phyloP scores from a whole-genome alignment of 2,113 vertebrate genomes.

The Symphodus melops region DNA sequence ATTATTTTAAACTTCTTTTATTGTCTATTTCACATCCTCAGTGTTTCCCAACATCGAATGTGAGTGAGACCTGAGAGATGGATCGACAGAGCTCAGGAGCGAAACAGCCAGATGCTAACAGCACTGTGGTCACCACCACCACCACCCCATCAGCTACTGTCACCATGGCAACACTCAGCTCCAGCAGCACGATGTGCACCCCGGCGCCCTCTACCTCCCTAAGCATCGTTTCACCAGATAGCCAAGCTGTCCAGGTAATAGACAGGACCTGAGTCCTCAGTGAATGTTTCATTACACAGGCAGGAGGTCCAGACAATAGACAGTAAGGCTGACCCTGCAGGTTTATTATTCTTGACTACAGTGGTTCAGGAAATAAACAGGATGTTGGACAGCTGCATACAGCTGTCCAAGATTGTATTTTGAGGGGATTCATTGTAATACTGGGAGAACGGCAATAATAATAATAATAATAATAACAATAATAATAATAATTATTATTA shows the following conservation, averaged over 20 bases:
- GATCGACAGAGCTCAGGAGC: constrained; percentile 58
- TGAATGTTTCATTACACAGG: constrained; percentile 74
- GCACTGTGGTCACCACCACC: constrained; percentile 67
- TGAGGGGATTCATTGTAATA: constrained; percentile 30
- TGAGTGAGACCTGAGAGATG: constrained; percentile 59
- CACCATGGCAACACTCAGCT: constrained; percentile 80
- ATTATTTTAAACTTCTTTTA: not conserved
- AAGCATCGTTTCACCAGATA: constrained; percentile 86
- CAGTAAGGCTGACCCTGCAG: not conserved
- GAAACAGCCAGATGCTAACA: constrained; percentile 86
- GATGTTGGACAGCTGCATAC: not conserved
- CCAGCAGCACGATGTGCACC: constrained; percentile 78
- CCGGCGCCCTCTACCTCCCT: constrained; percentile 87
- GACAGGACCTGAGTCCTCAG: not conserved
- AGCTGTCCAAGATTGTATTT: not conserved
- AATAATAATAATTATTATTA: no score
- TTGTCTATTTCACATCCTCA: constrained; percentile 14
- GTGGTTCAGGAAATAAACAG: not conserved
- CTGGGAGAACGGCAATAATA: not conserved
- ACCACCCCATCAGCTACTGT: constrained; percentile 77
- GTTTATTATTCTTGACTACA: not conserved
- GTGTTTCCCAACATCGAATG: constrained; percentile 66
- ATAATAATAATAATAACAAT: no score
- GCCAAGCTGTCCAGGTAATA: constrained; percentile 92
- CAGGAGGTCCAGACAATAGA: constrained; percentile 83